These are phyloP conservation scores for Brachionus rubens DNA, from an alignment of 1,140 invertebrate genomes.

Conservation along the genomic window DNA sequence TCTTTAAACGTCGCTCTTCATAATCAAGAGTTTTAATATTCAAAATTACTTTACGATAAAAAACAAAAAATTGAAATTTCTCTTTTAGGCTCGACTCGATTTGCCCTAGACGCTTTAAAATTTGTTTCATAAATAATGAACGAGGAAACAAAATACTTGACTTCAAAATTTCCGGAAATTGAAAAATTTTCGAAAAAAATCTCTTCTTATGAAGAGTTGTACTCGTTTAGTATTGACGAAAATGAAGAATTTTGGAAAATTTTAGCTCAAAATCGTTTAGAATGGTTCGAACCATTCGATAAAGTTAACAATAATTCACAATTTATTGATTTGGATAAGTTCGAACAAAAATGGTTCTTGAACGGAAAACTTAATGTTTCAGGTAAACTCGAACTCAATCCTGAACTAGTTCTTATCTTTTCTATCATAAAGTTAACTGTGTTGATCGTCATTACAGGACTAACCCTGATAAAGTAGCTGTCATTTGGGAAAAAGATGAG, in stretches of 20 bases:
- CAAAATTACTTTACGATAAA: too few species aligned
- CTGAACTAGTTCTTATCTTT: constrained; percentile 40
- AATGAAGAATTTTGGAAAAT: constrained; percentile 62
- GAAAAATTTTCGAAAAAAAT: neutral
- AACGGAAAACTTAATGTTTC: constrained; percentile 63
- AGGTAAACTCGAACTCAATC: constrained; percentile 52
- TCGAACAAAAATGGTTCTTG: constrained; percentile 53
- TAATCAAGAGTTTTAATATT: too few species aligned
- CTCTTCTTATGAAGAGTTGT: constrained; percentile 51
- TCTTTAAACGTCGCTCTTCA: too few species aligned
- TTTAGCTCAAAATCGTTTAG: constrained; percentile 57
- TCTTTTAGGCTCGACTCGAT: too few species aligned
- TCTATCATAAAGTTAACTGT: constrained; percentile 61
- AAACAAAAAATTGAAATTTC: too few species aligned
- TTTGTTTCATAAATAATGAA: neutral
- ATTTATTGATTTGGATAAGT: constrained; percentile 56
- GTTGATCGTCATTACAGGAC: constrained; percentile 62
- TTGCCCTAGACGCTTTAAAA: too few species aligned
- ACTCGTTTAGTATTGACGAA: constrained; percentile 56
- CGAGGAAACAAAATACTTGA: neutral
- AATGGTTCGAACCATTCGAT: constrained; percentile 61
- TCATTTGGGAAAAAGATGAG: constrained; percentile 66
- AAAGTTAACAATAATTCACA: constrained; percentile 57
- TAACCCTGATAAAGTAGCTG: constrained; percentile 59
- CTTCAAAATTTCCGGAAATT: neutral